Evolutionary conservation across 2,113 vertebrate genomes (phyloP).

Genomic region (Castor canadensis): DNA sequence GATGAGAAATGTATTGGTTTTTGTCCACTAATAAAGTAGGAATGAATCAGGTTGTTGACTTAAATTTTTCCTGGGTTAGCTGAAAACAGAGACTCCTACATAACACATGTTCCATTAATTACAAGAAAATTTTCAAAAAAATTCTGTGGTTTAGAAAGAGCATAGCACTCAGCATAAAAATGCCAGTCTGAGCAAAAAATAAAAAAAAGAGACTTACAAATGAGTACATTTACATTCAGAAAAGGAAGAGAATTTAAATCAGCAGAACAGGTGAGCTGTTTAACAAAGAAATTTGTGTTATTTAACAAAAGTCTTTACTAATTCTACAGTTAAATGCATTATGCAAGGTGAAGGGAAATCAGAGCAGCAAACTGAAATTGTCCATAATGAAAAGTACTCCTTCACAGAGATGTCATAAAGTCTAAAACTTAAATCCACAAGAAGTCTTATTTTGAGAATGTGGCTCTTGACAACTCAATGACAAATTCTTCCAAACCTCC

Average conservation of each 20-base stretch:
- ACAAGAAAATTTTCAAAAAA: conserved; percentile 31
- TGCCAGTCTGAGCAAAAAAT: conserved; percentile 35
- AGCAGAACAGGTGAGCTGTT: conserved; percentile 58
- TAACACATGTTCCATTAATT: conserved; percentile 65
- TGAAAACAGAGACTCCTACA: conserved; percentile 59
- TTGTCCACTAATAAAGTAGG: conserved; percentile 69
- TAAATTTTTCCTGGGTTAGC: conserved; percentile 60
- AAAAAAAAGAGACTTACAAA: conserved; percentile 52
- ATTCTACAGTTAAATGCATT: conserved; percentile 66
- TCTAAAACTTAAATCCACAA: neutral
- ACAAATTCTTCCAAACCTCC: conserved; percentile 5
- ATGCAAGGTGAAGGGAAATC: conserved; percentile 62
- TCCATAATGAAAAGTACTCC: conserved; percentile 35
- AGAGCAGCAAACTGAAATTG: conserved; percentile 48
- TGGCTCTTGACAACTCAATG: conserved; percentile 37
- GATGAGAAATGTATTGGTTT: conserved; percentile 63
- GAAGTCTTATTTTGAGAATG: neutral
- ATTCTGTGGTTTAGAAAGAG: conserved; percentile 12
- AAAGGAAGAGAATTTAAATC: conserved; percentile 69
- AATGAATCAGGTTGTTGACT: conserved; percentile 71
- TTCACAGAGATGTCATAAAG: neutral
- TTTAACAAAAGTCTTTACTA: conserved; percentile 59
- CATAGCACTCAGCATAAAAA: neutral
- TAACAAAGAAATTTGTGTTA: conserved; percentile 69
- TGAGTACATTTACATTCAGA: neutral